A percentile compares a stretch with the other conserved stretches of the same genome.
These are phyloP conservation scores for Lethrus apterus DNA, from an alignment of 1,140 invertebrate species.

Conservation along the genomic window DNA sequence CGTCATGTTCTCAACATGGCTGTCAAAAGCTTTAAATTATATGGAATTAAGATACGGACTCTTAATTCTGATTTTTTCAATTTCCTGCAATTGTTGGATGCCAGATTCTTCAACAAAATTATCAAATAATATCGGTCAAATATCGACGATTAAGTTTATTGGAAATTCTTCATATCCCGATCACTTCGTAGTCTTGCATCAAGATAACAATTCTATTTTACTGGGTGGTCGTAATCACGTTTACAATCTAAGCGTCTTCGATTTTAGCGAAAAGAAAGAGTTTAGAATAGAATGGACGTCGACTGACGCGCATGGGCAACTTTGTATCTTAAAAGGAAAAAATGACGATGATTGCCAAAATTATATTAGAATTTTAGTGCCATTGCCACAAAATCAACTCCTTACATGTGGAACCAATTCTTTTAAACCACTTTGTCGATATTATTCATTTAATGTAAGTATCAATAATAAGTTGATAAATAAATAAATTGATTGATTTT, in stretches of 20 bases:
- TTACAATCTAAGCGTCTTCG: slow-evolving; percentile 70
- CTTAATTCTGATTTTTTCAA: too few species aligned
- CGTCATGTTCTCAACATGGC: too few species aligned
- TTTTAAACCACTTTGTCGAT: slow-evolving; percentile 86
- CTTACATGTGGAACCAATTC: slow-evolving; percentile 95
- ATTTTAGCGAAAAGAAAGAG: slow-evolving; percentile 52
- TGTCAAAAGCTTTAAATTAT: too few species aligned
- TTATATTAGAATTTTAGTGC: slow-evolving; percentile 82
- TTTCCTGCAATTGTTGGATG: too few species aligned
- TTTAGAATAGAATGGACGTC: slow-evolving; percentile 71
- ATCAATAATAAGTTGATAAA: too few species aligned
- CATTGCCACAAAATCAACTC: slow-evolving; percentile 62
- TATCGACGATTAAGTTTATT: slow-evolving; percentile 33
- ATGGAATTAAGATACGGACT: too few species aligned
- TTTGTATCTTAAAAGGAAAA: slow-evolving; percentile 84
- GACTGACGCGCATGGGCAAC: slow-evolving; percentile 68
- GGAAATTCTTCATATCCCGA: slow-evolving; percentile 37
- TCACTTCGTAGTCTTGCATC: slow-evolving; percentile 47
- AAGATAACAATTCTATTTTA: slow-evolving; percentile 44
- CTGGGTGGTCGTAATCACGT: slow-evolving; percentile 63
- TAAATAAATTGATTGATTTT: too few species aligned
- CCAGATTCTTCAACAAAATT: slow-evolving; percentile 37
- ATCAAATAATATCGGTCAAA: slow-evolving; percentile 30
- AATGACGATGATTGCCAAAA: slow-evolving; percentile 91
- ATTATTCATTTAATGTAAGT: slow-evolving; percentile 58